Base-by-base conservation (phyloP, 2,888 invertebrate genomes). In the Acrobeloides nanus region DNA sequence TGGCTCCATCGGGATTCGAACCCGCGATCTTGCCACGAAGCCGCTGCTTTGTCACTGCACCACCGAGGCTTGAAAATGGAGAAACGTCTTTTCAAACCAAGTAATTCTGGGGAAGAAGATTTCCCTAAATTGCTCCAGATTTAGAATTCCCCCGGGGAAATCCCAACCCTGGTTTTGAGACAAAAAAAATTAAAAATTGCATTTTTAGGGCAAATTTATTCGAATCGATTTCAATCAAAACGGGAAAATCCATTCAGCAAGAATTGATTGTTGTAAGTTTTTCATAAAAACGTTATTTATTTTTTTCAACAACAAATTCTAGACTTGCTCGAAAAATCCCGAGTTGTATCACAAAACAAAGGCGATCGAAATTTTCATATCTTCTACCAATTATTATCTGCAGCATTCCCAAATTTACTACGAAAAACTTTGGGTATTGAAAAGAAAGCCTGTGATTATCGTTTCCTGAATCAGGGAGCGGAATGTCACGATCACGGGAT, bases 331-430 rank as follows among this genome's bases (percentile, higher is more conserved):
- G 71, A 71, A 48, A 71, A 79, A 74, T 82, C 82, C 5, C 77
- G 83, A 49, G 82, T 83, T 1, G 81, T 81, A 7, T 76, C 76
- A 33, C 81, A 82, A 61, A 82, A 81, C 72, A 66, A 74, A n/a
- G 79, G 79, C 32, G 83, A 83, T 65, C 75, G 83, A 51, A 81
- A 80, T 66, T 83, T 83, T 70, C 83, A 83, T 70, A 80, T 83
- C 54, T 83, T 83, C 74, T 83, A 83, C 72, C 83, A 83, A 66
- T 69, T 83, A 31, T 54, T 71, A 12, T 60, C 63, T 3, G 46
- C 53, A 15, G 56, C 56, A 15, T 57, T 63, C 24, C 57, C 56
- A 25, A 33, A 34, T 25, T 26, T 18, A 12, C 10, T 51, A 1
- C 33, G 46, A 8, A 23, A 25, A 10, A 18, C 38, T 3, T 37